Base-by-base conservation (phyloP, 2,797 vertebrate species). In the Schizothorax lantsangensis region DNA sequence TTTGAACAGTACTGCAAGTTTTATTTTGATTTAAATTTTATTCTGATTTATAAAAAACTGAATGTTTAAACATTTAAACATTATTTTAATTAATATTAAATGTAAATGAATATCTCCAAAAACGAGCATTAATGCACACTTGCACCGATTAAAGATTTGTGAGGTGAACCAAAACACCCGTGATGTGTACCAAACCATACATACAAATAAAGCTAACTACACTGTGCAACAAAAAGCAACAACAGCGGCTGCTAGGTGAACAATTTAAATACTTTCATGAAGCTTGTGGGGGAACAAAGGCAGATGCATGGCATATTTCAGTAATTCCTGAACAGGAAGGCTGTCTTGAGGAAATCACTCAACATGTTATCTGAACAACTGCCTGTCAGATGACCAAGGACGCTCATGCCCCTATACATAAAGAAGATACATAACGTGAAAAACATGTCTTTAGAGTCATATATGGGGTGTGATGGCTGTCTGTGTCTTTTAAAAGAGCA, bases 341-440 rank as follows among this genome's bases (percentile, higher is more conserved):
- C 15, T 0, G 9, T 71, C 30, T 57, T 66, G 52, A 9, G 19
- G 72, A 72, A 66, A 81, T 93, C 92, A 91, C 89, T 93, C 90
- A 90, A 68, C 85, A 88, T 85, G 62, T 91, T 88, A 81, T 87
- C 90, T 90, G 36, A 90, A 88, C 90, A 90, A 88, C 87, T 88
- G 89, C 54, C 74, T 75, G 57, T 15, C 84, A 3, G 87, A 72
- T 2, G 68, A 57, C 64, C 21, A 59, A 9, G n/a, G 9, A 78
- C 2, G 9, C 81, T 71, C 26, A 33, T 75, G 54, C n/a, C 57
- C 10, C 15, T 85, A 33, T 33, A 38, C 9, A 78, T 26, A 1
- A n/a, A 81, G 17, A 49, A 21, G 14, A 40, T 17, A 80, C 21
- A 59, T 54, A 77, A 77, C 17, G 62, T 40, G 26, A 68, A 75